Evolutionary conservation across 2,888 invertebrate species (phyloP), one percentile per base, ranked within the genome.

Genomic region (Aphodius granarius): DNA sequence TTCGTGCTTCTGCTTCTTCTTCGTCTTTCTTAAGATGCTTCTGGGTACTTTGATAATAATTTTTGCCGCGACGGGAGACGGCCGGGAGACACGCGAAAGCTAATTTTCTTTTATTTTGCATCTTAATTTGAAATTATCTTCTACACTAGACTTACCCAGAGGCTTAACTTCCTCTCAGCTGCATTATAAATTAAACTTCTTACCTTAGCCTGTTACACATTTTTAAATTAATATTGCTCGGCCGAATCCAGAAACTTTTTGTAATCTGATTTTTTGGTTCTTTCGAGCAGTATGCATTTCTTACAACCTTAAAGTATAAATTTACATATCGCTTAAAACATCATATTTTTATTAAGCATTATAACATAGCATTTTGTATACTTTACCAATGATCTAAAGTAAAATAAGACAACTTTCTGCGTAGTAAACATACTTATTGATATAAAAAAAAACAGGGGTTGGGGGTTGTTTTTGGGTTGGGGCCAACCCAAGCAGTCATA

Each of bases 101-200:
- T 20, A 64, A 79, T 78, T 77, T 79, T 78, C 76, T 73, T 76
- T 78, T 78, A 78, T 80, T 78, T 79, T 78, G 77, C 77, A 79
- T 79, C 78, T 79, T 80, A 78, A 79, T 79, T 77, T 77, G 74
- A 78, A 79, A 78, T 78, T 76, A 78, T 78, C 76, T 75, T 73
- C 71, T 19, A 66, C 18, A 65, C 75, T 75, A 70, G 71, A 70
- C 74, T 63, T 74, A 74, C 43, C n/a, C 43, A 13, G 43, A 43
- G 43, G 43, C 43, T 43, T 43, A 43, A 43, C 43, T 43, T 43
- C 43, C 21, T 68, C 68, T 68, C n/a, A 22, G 68, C 68, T 68
- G 68, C 68, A 68, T 68, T 68, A 68, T 22, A 68, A 68, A 68
- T 68, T 68, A 68, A 68, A 68, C 68, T 21, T 22, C 68, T 68